A percentile compares a stretch with the other conserved stretches of the same genome.
Evolutionary conservation across 2,888 invertebrate species (phyloP).

Genomic region (Drosophila multiciliata): DNA sequence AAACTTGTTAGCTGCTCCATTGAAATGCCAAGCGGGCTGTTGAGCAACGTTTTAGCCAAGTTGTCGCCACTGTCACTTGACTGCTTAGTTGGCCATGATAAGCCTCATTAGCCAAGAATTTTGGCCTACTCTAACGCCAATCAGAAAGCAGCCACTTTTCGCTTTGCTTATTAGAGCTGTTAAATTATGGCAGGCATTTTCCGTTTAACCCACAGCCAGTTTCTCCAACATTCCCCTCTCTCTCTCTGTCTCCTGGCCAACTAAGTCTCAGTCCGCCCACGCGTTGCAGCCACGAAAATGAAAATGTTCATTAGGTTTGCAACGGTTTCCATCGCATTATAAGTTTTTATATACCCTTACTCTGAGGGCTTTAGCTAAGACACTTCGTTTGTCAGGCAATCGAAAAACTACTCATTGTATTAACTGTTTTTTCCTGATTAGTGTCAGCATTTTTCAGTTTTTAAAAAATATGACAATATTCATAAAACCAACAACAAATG

Average conservation of each 20-base stretch:
- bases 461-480: background rate
- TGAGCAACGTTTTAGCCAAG: slow-evolving; percentile 31
- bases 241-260: background rate
- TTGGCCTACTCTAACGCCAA: slow-evolving; percentile 40
- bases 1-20: slow-evolving; percentile 35
- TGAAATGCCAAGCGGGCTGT: slow-evolving; percentile 28
- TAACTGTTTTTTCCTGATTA: background rate
- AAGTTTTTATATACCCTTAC: slow-evolving; percentile 53
- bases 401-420: background rate
- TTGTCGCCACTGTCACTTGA: slow-evolving; percentile 39
- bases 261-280: slow-evolving; percentile 57
- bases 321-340: slow-evolving; percentile 75
- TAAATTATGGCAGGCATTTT: slow-evolving; percentile 72
- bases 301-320: slow-evolving; percentile 78
- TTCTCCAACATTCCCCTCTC: background rate
- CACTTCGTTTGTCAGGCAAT: background rate
- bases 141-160: slow-evolving; percentile 53
- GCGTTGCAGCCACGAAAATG: slow-evolving; percentile 61
- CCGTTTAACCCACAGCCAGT: slow-evolving; percentile 21
- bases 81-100: slow-evolving; percentile 35
- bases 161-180: slow-evolving; percentile 73
- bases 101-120: slow-evolving; percentile 70
- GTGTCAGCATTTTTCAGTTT: background rate
- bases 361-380: background rate
- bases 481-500: background rate